Base-by-base conservation (phyloP, 2,888 invertebrate genomes). In the Neelides folsomi region DNA sequence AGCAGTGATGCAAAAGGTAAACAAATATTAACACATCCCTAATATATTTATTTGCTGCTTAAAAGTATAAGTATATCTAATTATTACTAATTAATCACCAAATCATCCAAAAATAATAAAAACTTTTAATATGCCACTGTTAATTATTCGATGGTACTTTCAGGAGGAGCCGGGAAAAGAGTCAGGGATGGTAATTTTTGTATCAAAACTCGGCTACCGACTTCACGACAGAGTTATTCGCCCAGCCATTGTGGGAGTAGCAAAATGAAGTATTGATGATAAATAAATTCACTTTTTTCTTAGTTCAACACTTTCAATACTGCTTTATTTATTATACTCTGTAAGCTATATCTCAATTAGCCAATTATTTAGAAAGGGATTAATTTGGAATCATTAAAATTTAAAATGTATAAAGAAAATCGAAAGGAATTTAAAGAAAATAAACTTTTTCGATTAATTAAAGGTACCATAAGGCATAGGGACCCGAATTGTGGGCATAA, bases 181-280 rank as follows among this genome's bases (percentile, higher is more conserved):
- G 52, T 76, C 89, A 0, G 94, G 93, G 36, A 87, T 86, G 0
- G 83, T 98, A 9, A 85, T 92, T 2, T 82, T 86, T 1, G 93
- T 97, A 1, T 87, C 89, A 52, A 97, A 98, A 75, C 78, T 90
- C 44, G 98, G 98, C 6, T 99, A 94, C 72, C 90, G 87, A 70
- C 75, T 99, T 50, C 86, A 90, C 66, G 88, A 90, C 68, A 77
- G 98, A 63, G 89, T 93, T 65, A 82, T 99, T 65, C 77, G 98
- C 62, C 94, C 98, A 38, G 97, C 98, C 2, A 74, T 94, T 39
- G 98, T 99, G 20, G 98, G 97, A 15, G 95, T 99, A 15, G 83
- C 89, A 40, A 90, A 89, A 45, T 64, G 51, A 61, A 52, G 12
- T 15, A 37, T 44, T 16, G 43, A 27, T 27, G 27, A 27, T 27